These are phyloP conservation scores for Trissoscelio sp. DNA, from an alignment of 2,888 invertebrate species.

Conservation along the genomic window DNA sequence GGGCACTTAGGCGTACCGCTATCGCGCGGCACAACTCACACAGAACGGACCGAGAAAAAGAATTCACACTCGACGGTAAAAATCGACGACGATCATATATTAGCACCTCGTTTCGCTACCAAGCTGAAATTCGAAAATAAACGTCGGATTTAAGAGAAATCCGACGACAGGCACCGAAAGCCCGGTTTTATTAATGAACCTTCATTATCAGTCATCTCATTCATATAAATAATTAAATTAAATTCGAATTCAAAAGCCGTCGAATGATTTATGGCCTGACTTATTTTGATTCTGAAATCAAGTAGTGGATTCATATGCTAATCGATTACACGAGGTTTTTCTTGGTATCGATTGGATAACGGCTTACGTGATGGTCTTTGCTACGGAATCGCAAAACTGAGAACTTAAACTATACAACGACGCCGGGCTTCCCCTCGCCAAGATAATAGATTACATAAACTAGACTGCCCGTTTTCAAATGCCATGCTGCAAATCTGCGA, in stretches of 20 bases:
- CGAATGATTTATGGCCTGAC: conserved; percentile 27
- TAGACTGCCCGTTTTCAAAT: conserved; percentile 15
- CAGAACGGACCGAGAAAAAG: conserved; percentile 33
- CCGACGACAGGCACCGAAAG: neutral
- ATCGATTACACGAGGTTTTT: conserved; percentile 41
- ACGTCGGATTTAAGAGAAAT: conserved; percentile 23
- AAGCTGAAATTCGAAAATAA: conserved; percentile 46
- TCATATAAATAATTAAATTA: conserved; percentile 62
- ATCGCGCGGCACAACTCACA: conserved; percentile 55
- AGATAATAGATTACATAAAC: conserved; percentile 55
- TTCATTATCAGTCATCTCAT: conserved; percentile 46
- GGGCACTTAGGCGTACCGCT: conserved; percentile 64
- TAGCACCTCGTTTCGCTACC: conserved; percentile 66
- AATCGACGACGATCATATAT: conserved; percentile 52
- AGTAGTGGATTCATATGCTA: conserved; percentile 47
- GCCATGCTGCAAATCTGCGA: neutral
- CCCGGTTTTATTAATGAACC: conserved; percentile 46
- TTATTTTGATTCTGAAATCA: conserved; percentile 16
- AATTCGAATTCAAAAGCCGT: conserved; percentile 41
- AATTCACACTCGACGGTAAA: conserved; percentile 52
- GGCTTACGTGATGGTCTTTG: conserved; percentile 34
- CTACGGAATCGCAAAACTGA: conserved; percentile 24
- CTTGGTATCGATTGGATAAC: conserved; percentile 42
- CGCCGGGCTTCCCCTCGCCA: conserved; percentile 9
- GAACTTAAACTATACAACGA: conserved; percentile 16